Evolutionary conservation across 2,888 invertebrate genomes (phyloP), one percentile per base, ranked within the genome.

Genomic region (Anthoptus insignis): DNA sequence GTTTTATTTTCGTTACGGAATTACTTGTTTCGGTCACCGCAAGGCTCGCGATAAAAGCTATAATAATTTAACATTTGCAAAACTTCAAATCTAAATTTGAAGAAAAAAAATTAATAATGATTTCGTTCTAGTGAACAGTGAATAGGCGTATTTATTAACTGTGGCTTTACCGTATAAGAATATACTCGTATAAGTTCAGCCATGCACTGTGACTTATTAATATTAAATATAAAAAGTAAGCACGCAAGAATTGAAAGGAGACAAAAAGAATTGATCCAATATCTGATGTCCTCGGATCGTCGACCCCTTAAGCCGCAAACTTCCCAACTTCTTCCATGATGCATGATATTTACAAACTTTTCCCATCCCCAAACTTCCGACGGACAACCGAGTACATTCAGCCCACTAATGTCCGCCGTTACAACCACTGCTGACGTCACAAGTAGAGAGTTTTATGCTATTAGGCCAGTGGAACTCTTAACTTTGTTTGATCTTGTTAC

Each of bases 301-400:
- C 19, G 19, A 42, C 19, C 19, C 19, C 11, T 42, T 19, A 19
- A 42, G 19, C 19, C 19, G 24, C 24, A 47, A 47, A 47, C 22
- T 47, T 8, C 21, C 47, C 9, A 42, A 42, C 19, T 42, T 9
- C 19, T 7, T 19, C 9, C 42, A 42, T 16, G 42, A 19, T 21
- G 19, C 42, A 42, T 19, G 42, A 42, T 42, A 42, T 42, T 19
- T 19, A 3, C 42, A 19, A 42, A 47, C n/a, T 47, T 47, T 47
- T 47, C 24, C 47, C 47, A 24, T 47, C 47, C n/a, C 47, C 22
- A 4, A 24, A 47, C 22, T 24, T 47, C n/a, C n/a, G 13, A n/a
- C 6, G 22, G n/a, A 24, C 24, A 47, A 24, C 8, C 7, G 39
- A 39, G 39, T 42, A 47, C 45, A 45, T 45, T 47, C 24, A 3